These are phyloP conservation scores for Aspidiotus destructor DNA, from an alignment of 2,888 invertebrate genomes.

Conservation along the genomic window DNA sequence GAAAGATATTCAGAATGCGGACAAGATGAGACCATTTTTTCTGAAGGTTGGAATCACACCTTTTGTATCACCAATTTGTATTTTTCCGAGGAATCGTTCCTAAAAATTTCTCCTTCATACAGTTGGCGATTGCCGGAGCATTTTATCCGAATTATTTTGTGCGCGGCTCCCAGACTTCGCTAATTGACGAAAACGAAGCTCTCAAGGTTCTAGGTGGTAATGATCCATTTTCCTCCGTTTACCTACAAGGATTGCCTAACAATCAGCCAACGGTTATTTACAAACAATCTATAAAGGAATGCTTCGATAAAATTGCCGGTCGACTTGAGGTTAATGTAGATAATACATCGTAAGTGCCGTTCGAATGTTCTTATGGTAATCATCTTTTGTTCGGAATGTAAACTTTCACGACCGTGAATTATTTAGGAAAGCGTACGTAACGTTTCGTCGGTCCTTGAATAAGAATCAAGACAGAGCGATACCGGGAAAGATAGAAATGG, in stretches of 20 bases:
- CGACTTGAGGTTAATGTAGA: conserved; percentile 45
- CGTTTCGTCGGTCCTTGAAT: conserved; percentile 45
- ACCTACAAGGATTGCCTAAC: conserved; percentile 46
- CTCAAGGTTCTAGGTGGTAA: conserved; percentile 58
- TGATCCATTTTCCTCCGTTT: conserved; percentile 68
- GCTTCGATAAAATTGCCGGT: conserved; percentile 46
- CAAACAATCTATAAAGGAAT: conserved; percentile 52
- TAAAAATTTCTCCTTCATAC: conserved; percentile 7
- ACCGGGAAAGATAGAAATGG: conserved; percentile 53
- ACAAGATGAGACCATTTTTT: neutral
- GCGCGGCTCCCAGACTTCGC: conserved; percentile 47
- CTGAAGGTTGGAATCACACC: neutral
- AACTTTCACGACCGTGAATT: conserved; percentile 34
- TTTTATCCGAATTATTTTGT: conserved; percentile 89
- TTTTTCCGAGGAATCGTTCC: too few species aligned
- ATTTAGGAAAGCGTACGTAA: conserved; percentile 57
- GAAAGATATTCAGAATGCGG: too few species aligned
- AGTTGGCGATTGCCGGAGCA: conserved; percentile 52
- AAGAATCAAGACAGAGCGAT: conserved; percentile 38
- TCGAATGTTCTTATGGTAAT: conserved; percentile 12
- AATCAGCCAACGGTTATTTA: conserved; percentile 63
- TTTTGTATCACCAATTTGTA: too few species aligned
- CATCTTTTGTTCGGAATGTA: neutral
- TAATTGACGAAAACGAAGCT: conserved; percentile 55
- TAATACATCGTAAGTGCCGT: conserved; percentile 45